phyloP scores from a whole-genome alignment of 2,888 invertebrate species.

The Tipula lateralis region DNA sequence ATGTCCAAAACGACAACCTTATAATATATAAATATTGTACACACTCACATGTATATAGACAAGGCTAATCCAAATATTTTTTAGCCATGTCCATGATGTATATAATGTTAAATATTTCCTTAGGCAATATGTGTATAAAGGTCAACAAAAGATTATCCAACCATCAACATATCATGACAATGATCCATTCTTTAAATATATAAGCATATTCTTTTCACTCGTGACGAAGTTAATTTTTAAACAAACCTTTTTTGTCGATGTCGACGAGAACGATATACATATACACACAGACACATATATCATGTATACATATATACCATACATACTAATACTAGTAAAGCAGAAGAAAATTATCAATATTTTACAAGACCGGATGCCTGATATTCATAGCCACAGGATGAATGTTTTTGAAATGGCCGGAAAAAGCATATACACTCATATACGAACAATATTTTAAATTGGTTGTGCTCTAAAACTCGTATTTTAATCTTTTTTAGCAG shows the following conservation, averaged over 20 bases:
- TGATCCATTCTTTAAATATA: conserved; percentile 9
- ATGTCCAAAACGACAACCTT: not conserved
- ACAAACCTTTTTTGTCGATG: not conserved
- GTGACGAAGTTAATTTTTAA: conserved; percentile 24
- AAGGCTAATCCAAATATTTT: not conserved
- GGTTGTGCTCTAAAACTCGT: not conserved
- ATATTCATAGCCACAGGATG: conserved; percentile 29
- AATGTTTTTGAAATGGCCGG: conserved; percentile 30
- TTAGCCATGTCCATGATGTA: not conserved
- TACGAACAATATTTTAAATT: conserved; percentile 9
- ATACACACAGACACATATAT: not conserved
- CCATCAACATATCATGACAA: conserved; percentile 11
- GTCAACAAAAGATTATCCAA: conserved; percentile 24
- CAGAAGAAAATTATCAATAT: not conserved
- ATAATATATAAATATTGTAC: not conserved
- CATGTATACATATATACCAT: not conserved
- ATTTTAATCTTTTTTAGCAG: not conserved
- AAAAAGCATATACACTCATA: conserved; percentile 14
- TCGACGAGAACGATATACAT: not conserved
- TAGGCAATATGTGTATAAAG: not conserved
- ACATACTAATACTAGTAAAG: not conserved
- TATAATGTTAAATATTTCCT: not conserved
- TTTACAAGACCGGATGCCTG: conserved; percentile 27
- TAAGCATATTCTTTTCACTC: conserved; percentile 11
- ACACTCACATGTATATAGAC: too few species aligned